Evolutionary conservation across 2,888 invertebrate genomes (phyloP), one percentile per base, ranked within the genome.

Genomic region (Metopia argyrocephala): DNA sequence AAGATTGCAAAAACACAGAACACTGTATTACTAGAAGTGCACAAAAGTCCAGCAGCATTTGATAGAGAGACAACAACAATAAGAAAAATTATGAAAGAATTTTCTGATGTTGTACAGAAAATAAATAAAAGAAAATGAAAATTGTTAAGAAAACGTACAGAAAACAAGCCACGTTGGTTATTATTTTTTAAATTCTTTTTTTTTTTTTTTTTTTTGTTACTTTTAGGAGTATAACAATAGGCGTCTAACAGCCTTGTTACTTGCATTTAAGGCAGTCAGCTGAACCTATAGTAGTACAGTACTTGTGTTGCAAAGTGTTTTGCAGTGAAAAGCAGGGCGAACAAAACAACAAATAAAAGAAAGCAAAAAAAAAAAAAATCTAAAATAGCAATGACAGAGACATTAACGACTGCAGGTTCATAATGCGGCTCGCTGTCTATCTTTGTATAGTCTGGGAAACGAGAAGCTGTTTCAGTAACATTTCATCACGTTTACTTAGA

Each of bases 401-500:
- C 74, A 81, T 62, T 78, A 78, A 62, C 69, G 74, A 54, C 73
- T 64, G 46, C 54, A 54, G 54, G 48, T 45, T 54, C 61, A 61
- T 46, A 68, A 56, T 69, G 62, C 57, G 57, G 50, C 46, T 57
- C 45, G 31, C 27, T 31, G n/a, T 31, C 21, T n/a, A n/a, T n/a
- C n/a, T n/a, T n/a, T n/a, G 18, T 57, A 45, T n/a, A 56, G n/a
- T 21, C 23, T 15, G 61, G 68, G 21, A 21, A 68, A 54, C 18
- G 28, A 31, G 52, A 59, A 61, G 20, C 48, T 46, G 21, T 12
- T 21, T 46, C 18, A 68, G 71, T 46, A 48, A 62, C 71, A 81
- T 83, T 83, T 83, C 78, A 82, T 81, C 84, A 84, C 84, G 84
- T 83, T 59, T 73, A 57, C 54, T 66, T 69, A 45, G 66, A 68